Evolutionary conservation across 1,140 invertebrate species (phyloP), one percentile per base, ranked within the genome.

Genomic region (Drosophila trapezifrons): DNA sequence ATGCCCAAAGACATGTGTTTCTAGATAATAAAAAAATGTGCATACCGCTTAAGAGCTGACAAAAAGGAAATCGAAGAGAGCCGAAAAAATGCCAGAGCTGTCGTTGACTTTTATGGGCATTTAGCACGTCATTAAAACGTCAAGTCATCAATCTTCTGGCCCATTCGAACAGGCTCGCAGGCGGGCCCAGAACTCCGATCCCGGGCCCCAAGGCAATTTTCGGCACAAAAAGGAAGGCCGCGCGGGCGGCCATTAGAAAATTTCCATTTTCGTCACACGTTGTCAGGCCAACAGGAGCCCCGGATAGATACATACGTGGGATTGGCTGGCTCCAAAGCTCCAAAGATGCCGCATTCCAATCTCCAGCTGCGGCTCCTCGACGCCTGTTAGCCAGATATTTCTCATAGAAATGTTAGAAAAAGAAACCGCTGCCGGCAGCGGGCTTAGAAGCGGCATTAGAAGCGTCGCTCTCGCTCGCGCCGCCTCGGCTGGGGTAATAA

Each of bases 131-230:
- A 90, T 90, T 90, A 91, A 90, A 91, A 91, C 78, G 89, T 90
- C 89, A 90, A 90, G 89, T 90, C 91, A 92, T 92, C 91, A 92
- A 92, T 92, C 91, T 92, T 92, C 90, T 91, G 80, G 84, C 90
- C 70, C 79, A 82, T 91, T 91, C 71, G 76, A 91, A 87, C 83
- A 92, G 91, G 91, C 58, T 77, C 76, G 66, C 90, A 91, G 90
- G 51, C 66, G 9, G 52, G 76, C 52, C 55, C 20, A 76, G 32
- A 72, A 84, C 38, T 57, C 60, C 55, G 38, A 32, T 27, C 22
- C 59, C 40, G 27, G 35, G 35, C 49, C 27, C 51, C 56, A 43
- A 38, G 76, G 45, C 59, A 65, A 60, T 29, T 35, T 78, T 49
- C 18, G 58, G 54, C 49, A n/a, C 60, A 45, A 66, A 38, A 52